Evolutionary conservation across 2,113 vertebrate species (phyloP), one percentile per base, ranked within the genome.

Genomic region (Plotosus lineatus): DNA sequence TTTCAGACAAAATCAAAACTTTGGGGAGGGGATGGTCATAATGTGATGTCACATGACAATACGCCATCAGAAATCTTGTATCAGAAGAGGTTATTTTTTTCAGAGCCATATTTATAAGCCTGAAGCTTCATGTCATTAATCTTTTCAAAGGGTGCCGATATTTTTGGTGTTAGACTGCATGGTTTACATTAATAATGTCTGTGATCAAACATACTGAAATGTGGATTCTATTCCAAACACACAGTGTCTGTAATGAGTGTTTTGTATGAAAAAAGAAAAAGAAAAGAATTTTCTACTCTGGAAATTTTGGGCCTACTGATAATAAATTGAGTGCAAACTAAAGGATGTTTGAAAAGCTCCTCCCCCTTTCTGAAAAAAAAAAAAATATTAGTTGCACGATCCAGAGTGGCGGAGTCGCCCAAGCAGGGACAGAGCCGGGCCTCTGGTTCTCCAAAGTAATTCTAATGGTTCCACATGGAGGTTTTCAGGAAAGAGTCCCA

Each of bases 371-470:
- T 46, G n/a, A n/a, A n/a, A n/a, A n/a, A n/a, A n/a, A n/a, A n/a
- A n/a, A n/a, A n/a, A n/a, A n/a, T n/a, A 92, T 89, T 86, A 90
- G 84, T 58, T 85, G 85, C 88, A 90, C 89, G 91, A 88, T 92
- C 91, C 74, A 85, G 86, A 88, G 89, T 87, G 36, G 21, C 7
- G 42, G 46, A 40, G 19, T 44, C 72, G 75, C 63, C 69, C 61
- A 79, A 60, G 83, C 81, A 88, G 83, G 88, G 56, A 68, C 88
- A 88, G 82, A 88, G 83, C 80, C 86, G 81, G 83, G 83, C 66
- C 90, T 72, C 88, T 85, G 88, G 86, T 87, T 91, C 88, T 91
- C 87, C 87, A 92, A 89, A 91, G 86, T 88, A 89, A 91, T 91
- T 91, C 87, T 84, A 80, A 89, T 83, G 73, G 90, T 88, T 87